Base-by-base conservation (phyloP, 1,140 invertebrate genomes). In the Atta cephalotes region DNA sequence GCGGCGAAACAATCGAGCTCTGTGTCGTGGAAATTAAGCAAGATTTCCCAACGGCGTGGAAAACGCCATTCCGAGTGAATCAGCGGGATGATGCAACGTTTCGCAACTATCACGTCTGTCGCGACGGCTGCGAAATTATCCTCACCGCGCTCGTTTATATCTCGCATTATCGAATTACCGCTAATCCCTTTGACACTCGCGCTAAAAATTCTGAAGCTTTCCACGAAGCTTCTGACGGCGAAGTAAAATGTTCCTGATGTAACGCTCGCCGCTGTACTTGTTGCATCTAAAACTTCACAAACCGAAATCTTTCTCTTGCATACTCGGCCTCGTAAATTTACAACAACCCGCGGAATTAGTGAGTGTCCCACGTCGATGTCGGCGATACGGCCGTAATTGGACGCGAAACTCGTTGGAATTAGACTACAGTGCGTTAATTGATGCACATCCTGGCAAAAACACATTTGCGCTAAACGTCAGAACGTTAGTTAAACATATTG, bases 11-110 rank as follows among this genome's bases (percentile, higher is more conserved):
- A 84, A 84, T 84, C 80, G 53, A 4, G 80, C 49, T 76, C 66
- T 76, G 56, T 84, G 80, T 51, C 60, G 80, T 31, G 56, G 39
- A 84, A 84, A 84, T 84, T 84, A 76, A 84, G 70, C 70, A 84
- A 74, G 80, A 84, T 84, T 84, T 84, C 70, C 80, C 80, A 84
- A 74, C 80, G 80, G 80, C 56, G 70, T 45, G 80, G 70, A 65
- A 74, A 84, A 74, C 45, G 70, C 80, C 56, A 45, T 81, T 71
- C 25, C 28, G 80, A 84, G 39, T 84, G 80, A 84, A 84, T 84
- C 80, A 84, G n/a, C 70, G 70, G 2, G 53, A 35, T 84, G 80
- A 76, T 18, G 80, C 56, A 84, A 84, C 45, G 56, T 63, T 74
- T 84, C 80, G 80, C 74, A 84, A 84, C 28, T 31, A n/a, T n/a